Evolutionary conservation across 2,113 vertebrate genomes (phyloP).

Genomic region (Prunella fulvescens): DNA sequence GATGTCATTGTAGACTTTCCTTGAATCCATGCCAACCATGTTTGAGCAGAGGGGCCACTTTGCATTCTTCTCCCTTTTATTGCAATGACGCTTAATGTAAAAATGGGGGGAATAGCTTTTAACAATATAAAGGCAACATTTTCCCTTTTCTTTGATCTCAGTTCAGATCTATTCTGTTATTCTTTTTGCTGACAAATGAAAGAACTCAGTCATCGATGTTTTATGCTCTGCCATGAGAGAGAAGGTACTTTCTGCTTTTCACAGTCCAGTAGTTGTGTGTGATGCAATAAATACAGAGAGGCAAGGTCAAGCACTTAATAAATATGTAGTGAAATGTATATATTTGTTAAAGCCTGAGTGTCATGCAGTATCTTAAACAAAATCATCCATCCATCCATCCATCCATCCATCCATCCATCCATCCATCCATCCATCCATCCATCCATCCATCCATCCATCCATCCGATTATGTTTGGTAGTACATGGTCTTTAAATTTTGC

Average conservation of each 20-base stretch:
- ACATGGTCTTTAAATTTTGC: background rate
- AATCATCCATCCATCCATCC: background rate
- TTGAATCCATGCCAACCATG: background rate
- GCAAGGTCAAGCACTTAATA: background rate
- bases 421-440: background rate
- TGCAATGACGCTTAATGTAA: background rate
- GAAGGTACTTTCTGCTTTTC: background rate
- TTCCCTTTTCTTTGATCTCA: conserved; percentile 13
- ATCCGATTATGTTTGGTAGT: background rate
- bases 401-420: background rate
- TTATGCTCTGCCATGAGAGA: background rate
- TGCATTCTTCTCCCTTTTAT: background rate
- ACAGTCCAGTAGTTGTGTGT: background rate
- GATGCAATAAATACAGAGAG: background rate
- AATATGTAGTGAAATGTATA: background rate
- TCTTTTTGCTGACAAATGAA: background rate
- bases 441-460: background rate
- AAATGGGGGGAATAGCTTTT: background rate
- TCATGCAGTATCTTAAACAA: background rate
- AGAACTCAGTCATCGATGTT: background rate
- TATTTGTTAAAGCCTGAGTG: background rate
- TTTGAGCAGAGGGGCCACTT: background rate
- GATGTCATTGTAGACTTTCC: background rate
- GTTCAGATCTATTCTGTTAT: background rate
- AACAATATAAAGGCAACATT: background rate